A percentile compares a stretch with the other conserved stretches of the same genome.
Conservation (phyloP, 2,797 vertebrate genomes). For the Oceanodroma leucorhoa region DNA sequence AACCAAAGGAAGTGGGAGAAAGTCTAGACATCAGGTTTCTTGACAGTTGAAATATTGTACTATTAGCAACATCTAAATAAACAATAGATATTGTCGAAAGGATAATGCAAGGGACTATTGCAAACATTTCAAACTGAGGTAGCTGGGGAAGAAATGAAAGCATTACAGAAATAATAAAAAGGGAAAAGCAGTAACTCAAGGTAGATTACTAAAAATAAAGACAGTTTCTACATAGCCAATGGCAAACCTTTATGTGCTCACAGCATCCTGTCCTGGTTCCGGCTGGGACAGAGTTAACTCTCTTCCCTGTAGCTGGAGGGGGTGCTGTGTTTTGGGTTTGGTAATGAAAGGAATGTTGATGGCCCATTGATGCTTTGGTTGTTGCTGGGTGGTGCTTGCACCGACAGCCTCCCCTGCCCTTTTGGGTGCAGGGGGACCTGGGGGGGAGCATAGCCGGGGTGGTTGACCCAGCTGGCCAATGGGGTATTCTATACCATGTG, state of each 20-base stretch:
- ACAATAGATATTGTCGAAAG: slow-evolving; percentile 8
- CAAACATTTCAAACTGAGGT: slow-evolving; percentile 1
- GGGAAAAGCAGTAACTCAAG: not conserved
- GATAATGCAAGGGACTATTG: not conserved
- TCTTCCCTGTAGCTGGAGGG: too few species aligned
- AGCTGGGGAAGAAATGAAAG: not conserved
- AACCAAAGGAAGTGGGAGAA: not conserved
- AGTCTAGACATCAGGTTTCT: slow-evolving; percentile 11
- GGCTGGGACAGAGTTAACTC: too few species aligned
- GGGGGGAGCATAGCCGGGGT: too few species aligned
- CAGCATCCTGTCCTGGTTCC: too few species aligned
- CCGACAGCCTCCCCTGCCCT: too few species aligned
- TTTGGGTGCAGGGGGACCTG: too few species aligned
- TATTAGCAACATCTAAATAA: slow-evolving; percentile 48
- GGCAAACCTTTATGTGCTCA: not conserved
- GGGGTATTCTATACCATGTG: too few species aligned
- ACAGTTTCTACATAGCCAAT: not conserved
- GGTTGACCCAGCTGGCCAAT: too few species aligned
- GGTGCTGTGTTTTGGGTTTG: too few species aligned
- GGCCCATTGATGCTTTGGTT: too few species aligned
- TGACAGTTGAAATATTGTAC: slow-evolving; percentile 41
- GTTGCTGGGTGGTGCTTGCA: too few species aligned
- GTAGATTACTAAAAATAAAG: not conserved
- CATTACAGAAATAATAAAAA: not conserved
- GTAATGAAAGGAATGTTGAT: too few species aligned